Evolutionary conservation across 1,140 invertebrate species (phyloP), one percentile per base, ranked within the genome.

Genomic region (Gryllus bimaculatus): DNA sequence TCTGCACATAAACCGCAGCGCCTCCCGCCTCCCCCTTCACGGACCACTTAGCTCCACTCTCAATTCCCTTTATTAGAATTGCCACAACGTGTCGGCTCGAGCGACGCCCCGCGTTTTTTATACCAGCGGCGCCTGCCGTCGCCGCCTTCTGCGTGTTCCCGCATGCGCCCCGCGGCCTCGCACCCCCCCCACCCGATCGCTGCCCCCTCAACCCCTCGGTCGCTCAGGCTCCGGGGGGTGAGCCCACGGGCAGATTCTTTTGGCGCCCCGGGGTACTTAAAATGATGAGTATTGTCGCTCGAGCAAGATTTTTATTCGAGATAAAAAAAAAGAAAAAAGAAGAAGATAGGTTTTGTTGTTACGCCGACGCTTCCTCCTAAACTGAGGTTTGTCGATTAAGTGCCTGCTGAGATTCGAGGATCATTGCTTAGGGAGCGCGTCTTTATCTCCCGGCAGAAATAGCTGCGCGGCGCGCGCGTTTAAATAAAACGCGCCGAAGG

Each of bases 41-140:
- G 54, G 54, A 66, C 54, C 54, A 66, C 54, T 66, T 66, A 66
- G 54, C 54, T 66, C 54, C 54, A 18, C 54, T 66, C 54, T 66
- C 54, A 66, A 66, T 66, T 66, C 54, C 54, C 54, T 66, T 66
- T 66, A 66, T 66, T 66, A 66, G 54, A 66, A 66, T 66, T 66
- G 54, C 54, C 54, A 66, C 54, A 66, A 66, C 54, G 54, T 66
- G 54, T 66, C 54, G 54, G 54, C 18, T 18, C 54, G 10, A 2
- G 54, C 54, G 54, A 18, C 54, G 10, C 54, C 54, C 10, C 54
- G 54, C 54, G 54, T 66, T 66, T 66, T 66, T 66, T 66, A 66
- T 13, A 18, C 54, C 54, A 13, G 54, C 54, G 7, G 54, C 10
- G 54, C 18, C 54, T 10, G 18, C 54, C 54, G 10, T 18, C 54